These are phyloP conservation scores for Cheiracanthium punctorium DNA, from an alignment of 2,888 invertebrate genomes.

Conservation along the genomic window DNA sequence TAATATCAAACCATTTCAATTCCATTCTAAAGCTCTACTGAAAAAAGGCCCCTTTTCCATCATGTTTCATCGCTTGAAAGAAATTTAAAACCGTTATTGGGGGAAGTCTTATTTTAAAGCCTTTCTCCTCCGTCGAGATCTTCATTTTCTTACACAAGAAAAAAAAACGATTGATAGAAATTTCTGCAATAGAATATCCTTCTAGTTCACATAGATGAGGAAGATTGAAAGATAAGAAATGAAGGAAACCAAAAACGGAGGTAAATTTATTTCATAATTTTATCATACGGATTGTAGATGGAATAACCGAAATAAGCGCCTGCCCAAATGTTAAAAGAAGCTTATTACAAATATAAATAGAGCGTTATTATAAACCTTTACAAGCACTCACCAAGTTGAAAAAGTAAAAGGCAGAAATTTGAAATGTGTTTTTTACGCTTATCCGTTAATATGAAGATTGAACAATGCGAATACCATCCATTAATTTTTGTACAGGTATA, in stretches of 20 bases:
- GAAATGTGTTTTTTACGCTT: too few species aligned
- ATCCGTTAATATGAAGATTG: too few species aligned
- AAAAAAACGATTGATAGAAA: conserved; percentile 17
- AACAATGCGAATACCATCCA: too few species aligned
- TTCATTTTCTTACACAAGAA: conserved; percentile 19
- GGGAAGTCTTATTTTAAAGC: conserved; percentile 43
- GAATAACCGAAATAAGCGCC: too few species aligned
- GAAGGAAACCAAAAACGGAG: conserved; percentile 2
- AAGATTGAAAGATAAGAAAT: conserved; percentile 20
- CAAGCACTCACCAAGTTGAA: too few species aligned
- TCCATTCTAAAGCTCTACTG: conserved; percentile 33
- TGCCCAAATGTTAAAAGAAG: too few species aligned
- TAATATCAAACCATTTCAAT: conserved; percentile 59
- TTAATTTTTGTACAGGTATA: too few species aligned
- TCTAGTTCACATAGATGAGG: background rate
- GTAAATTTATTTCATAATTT: conserved; percentile 4
- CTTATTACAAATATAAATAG: too few species aligned
- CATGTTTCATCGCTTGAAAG: conserved; percentile 28
- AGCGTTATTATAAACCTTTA: too few species aligned
- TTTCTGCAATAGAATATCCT: background rate
- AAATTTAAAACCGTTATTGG: conserved; percentile 60
- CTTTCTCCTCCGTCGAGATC: conserved; percentile 25
- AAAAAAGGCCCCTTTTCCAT: background rate
- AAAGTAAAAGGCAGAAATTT: too few species aligned
- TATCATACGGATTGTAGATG: too few species aligned